phyloP scores from a whole-genome alignment of 2,113 vertebrate genomes.

The Mobula hypostoma region DNA sequence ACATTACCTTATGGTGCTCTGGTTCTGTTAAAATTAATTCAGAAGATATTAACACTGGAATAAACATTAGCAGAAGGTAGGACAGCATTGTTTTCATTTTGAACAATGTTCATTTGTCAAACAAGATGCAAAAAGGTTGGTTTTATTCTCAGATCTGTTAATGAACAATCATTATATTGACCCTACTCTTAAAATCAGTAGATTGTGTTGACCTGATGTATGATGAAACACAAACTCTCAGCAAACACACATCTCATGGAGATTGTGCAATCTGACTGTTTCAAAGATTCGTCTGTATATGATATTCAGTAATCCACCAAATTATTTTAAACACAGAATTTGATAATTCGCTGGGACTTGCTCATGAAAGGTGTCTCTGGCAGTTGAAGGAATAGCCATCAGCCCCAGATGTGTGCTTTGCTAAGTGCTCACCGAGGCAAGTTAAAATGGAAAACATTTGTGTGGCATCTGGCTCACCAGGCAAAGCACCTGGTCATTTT shows the following conservation, averaged over 20 bases:
- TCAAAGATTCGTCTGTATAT: not conserved
- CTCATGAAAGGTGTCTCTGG: not conserved
- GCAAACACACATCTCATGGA: not conserved
- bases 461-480: no score
- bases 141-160: slow-evolving; percentile 16
- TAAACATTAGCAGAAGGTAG: not conserved
- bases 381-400: no score
- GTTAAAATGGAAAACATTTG: no score
- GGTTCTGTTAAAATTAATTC: slow-evolving; percentile 8
- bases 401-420: no score
- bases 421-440: no score
- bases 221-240: not conserved
- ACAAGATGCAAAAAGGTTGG: no score
- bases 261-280: not conserved
- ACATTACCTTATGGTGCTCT: slow-evolving; percentile 23
- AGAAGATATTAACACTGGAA: slow-evolving; percentile 29
- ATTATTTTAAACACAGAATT: not conserved
- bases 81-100: slow-evolving; percentile 4
- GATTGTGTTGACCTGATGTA: not conserved
- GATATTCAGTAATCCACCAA: not conserved
- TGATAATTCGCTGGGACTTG: not conserved
- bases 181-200: not conserved
- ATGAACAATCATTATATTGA: not conserved
- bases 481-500: no score
- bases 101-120: not conserved